Evolutionary conservation across 2,797 vertebrate species (phyloP).

Genomic region (Babyrousa celebensis): DNA sequence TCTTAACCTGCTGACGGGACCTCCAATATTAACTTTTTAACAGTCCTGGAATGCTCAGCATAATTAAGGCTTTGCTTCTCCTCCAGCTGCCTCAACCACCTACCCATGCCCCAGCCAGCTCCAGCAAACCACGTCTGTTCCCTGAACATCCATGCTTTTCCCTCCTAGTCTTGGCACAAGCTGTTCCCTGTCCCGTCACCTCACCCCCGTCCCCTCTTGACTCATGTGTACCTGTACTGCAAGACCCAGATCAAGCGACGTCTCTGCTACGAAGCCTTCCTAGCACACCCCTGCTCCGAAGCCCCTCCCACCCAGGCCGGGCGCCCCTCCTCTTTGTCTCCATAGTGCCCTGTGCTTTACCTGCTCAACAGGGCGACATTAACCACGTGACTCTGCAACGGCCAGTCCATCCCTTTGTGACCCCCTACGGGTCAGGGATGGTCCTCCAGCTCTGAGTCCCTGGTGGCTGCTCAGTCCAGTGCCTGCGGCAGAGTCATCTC

Average conservation of each 20-base stretch:
- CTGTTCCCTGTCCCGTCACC: not conserved
- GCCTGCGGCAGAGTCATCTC: not conserved
- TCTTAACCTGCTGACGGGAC: too few relatives aligned
- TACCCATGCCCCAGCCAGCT: not conserved
- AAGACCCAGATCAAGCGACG: not conserved
- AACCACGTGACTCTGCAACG: not conserved
- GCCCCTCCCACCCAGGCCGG: not conserved
- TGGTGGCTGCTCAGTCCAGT: not conserved
- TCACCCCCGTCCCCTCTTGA: not conserved
- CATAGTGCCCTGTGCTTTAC: not conserved
- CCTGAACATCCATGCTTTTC: not conserved
- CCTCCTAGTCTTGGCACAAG: not conserved
- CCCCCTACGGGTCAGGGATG: not conserved
- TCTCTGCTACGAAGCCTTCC: slow-evolving; percentile 41
- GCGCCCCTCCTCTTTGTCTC: not conserved
- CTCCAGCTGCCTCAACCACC: not conserved
- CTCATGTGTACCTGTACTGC: not conserved
- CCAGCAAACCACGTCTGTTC: not conserved
- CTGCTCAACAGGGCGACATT: not conserved
- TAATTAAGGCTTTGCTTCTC: not conserved
- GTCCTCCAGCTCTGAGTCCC: not conserved
- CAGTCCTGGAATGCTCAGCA: not conserved
- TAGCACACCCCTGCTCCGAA: not conserved
- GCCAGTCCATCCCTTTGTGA: not conserved
- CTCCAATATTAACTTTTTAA: not conserved